phyloP scores from a whole-genome alignment of 2,113 vertebrate genomes.

The Buteo buteo region DNA sequence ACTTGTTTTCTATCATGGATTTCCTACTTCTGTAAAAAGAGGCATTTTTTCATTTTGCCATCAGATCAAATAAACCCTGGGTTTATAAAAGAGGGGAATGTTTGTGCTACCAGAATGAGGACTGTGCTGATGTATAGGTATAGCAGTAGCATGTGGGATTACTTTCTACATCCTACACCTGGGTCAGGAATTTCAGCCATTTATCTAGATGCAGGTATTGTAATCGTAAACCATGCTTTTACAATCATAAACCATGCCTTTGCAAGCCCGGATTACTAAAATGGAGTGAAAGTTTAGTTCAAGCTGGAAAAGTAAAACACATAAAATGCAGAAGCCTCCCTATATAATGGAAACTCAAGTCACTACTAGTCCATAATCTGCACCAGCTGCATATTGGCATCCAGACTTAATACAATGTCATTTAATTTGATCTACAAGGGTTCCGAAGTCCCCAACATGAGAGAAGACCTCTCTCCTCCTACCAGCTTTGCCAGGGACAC shows the following conservation, averaged over 20 bases:
- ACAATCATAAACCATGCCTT: neutral
- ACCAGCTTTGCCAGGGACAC: neutral
- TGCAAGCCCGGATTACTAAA: neutral
- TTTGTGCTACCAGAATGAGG: neutral
- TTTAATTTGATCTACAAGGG: neutral
- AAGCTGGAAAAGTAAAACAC: neutral
- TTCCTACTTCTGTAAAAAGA: neutral
- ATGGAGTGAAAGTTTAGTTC: neutral
- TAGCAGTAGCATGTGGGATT: neutral
- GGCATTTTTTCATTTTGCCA: neutral
- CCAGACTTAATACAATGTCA: neutral
- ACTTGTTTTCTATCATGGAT: neutral
- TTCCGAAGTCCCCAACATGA: neutral
- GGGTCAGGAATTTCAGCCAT: neutral
- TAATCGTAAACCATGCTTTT: neutral
- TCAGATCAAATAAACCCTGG: neutral
- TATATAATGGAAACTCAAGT: neutral
- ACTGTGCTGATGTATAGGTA: neutral
- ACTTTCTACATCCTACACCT: neutral
- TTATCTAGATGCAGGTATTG: neutral
- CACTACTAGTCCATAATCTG: neutral
- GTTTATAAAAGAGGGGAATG: neutral
- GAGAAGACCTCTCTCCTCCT: neutral
- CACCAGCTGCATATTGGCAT: neutral
- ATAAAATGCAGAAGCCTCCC: neutral